Evolutionary conservation across 2,888 invertebrate genomes (phyloP).

Genomic region (Hydrotaea diabolus): DNA sequence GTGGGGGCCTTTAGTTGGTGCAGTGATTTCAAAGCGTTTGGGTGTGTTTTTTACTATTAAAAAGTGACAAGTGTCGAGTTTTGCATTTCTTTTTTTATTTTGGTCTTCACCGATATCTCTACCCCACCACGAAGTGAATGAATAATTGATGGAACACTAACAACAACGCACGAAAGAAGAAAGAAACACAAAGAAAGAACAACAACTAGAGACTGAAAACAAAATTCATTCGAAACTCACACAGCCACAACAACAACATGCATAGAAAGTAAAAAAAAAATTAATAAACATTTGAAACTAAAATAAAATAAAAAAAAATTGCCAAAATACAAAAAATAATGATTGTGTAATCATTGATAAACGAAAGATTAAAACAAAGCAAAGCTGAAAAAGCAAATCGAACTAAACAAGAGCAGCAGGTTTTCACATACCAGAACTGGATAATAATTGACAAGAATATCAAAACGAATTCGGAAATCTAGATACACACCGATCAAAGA

Average conservation of each 20-base stretch:
- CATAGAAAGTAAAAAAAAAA: constrained; percentile 30
- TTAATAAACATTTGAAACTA: constrained; percentile 33
- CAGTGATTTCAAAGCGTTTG: constrained; percentile 75
- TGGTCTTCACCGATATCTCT: constrained; percentile 42
- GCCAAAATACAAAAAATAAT: constrained; percentile 9
- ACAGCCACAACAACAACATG: not conserved
- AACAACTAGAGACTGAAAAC: constrained; percentile 10
- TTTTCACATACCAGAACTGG: not conserved
- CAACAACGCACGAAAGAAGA: constrained; percentile 56
- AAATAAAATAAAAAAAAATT: constrained; percentile 17
- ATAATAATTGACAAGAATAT: constrained; percentile 4
- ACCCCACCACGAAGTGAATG: constrained; percentile 62
- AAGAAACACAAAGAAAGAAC: constrained; percentile 1
- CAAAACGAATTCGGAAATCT: too few species aligned
- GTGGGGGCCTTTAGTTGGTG: constrained; percentile 70
- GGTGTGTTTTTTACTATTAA: constrained; percentile 73
- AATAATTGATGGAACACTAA: constrained; percentile 67
- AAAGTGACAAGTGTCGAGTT: not conserved
- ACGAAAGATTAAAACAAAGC: constrained; percentile 2
- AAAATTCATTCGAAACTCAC: constrained; percentile 23
- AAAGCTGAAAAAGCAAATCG: not conserved
- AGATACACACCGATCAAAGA: too few species aligned
- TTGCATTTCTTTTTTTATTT: not conserved
- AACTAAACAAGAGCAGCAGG: constrained; percentile 2
- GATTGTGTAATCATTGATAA: constrained; percentile 56